phyloP scores from a whole-genome alignment of 2,888 invertebrate genomes.

The Trissoscelio sp. region DNA sequence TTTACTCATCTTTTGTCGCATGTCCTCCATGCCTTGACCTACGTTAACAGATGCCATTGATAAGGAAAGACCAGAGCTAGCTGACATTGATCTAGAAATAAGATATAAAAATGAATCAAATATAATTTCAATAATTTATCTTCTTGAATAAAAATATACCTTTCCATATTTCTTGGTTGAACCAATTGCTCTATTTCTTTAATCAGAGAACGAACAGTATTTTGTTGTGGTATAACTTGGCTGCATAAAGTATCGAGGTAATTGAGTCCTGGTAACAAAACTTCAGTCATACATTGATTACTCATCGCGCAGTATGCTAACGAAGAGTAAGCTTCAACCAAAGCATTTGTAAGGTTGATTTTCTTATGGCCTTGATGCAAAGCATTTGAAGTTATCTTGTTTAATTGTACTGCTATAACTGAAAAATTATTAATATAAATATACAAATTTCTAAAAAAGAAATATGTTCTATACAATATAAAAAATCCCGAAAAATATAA shows the following conservation, averaged over 20 bases:
- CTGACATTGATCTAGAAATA: conserved; percentile 76
- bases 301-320: conserved; percentile 85
- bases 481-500: too few species aligned
- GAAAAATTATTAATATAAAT: conserved; percentile 44
- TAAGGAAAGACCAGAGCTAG: conserved; percentile 79
- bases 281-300: conserved; percentile 83
- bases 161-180: conserved; percentile 78
- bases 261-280: conserved; percentile 85
- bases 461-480: too few species aligned
- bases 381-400: conserved; percentile 85
- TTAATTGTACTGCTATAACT: conserved; percentile 87
- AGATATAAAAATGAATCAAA: too few species aligned
- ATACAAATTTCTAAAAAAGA: neutral
- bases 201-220: conserved; percentile 84
- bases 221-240: conserved; percentile 84
- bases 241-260: conserved; percentile 84
- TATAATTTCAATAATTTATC: too few species aligned
- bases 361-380: conserved; percentile 85
- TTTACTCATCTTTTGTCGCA: conserved; percentile 86
- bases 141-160: conserved; percentile 76
- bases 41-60: conserved; percentile 82
- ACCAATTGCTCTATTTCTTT: conserved; percentile 84
- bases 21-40: conserved; percentile 86
- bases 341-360: conserved; percentile 85
- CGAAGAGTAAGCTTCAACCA: conserved; percentile 88